Conservation (phyloP, 2,113 vertebrate species). For the Semnornis frantzii region DNA sequence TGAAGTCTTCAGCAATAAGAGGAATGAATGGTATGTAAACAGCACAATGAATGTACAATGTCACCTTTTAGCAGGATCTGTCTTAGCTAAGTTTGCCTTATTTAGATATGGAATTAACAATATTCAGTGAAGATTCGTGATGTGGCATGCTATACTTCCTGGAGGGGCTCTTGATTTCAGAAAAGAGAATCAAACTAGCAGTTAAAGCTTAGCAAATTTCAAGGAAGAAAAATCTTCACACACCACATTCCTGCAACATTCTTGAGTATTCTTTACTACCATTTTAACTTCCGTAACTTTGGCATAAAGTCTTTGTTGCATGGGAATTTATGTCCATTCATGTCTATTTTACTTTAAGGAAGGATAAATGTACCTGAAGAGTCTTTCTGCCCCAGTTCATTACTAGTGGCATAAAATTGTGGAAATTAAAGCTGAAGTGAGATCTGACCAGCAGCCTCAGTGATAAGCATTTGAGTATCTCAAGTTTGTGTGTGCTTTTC, state of each 20-base stretch:
- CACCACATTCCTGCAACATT: neutral
- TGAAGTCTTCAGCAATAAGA: slow-evolving; percentile 2
- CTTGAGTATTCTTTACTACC: neutral
- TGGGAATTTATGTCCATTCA: neutral
- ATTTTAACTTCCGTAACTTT: neutral
- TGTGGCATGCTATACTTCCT: neutral
- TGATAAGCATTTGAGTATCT: neutral
- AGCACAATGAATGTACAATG: slow-evolving; percentile 16
- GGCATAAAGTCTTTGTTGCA: neutral
- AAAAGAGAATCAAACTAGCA: neutral
- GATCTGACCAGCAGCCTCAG: neutral
- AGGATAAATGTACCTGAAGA: neutral
- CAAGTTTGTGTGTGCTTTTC: neutral
- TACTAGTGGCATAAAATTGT: neutral
- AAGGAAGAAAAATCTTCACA: neutral
- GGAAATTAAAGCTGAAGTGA: neutral
- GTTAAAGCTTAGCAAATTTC: neutral
- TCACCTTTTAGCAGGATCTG: slow-evolving; percentile 16
- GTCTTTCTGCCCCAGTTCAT: neutral
- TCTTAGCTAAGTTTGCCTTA: neutral
- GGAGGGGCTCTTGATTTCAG: neutral
- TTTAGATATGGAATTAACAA: neutral
- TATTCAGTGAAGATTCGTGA: neutral
- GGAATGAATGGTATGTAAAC: slow-evolving; percentile 58
- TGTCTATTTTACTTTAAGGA: neutral